A percentile compares a stretch with the other conserved stretches of the same genome.
Evolutionary conservation across 2,113 vertebrate species (phyloP).

Genomic region (Sylvilagus bachmani): DNA sequence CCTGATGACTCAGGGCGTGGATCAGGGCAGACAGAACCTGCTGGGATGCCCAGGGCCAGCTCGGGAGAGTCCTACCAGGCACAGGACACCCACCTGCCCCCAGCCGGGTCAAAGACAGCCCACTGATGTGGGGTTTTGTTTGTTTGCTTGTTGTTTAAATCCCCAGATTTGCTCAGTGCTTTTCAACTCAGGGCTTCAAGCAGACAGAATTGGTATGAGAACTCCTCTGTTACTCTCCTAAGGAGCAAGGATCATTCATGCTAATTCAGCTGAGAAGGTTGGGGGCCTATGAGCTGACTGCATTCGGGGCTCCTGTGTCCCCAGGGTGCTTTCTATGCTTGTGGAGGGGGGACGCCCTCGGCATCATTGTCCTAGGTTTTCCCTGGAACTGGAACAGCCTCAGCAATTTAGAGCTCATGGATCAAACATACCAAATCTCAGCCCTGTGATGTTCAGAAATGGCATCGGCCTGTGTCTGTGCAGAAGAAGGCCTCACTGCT

Average conservation of each 20-base stretch:
- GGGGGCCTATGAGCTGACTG: background rate
- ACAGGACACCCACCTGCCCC: background rate
- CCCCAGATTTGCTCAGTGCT: background rate
- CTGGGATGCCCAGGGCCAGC: background rate
- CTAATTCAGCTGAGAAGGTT: background rate
- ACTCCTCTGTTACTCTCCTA: background rate
- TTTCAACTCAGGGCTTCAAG: background rate
- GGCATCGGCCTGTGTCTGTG: background rate
- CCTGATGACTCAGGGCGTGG: background rate
- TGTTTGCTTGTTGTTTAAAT: background rate
- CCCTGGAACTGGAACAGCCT: background rate
- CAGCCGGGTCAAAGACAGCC: background rate
- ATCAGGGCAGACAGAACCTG: background rate
- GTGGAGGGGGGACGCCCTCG: background rate
- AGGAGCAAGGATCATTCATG: background rate
- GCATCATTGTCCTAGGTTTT: background rate
- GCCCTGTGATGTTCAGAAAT: background rate
- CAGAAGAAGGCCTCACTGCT: background rate
- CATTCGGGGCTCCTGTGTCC: too few species aligned
- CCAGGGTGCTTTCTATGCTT: background rate
- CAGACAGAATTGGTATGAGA: background rate
- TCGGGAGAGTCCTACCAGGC: background rate
- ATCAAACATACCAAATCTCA: background rate
- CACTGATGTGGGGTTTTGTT: fast-evolving
- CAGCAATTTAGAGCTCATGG: background rate